Base-by-base conservation (phyloP, 2,888 invertebrate species). In the Phragmatobia fuliginosa region DNA sequence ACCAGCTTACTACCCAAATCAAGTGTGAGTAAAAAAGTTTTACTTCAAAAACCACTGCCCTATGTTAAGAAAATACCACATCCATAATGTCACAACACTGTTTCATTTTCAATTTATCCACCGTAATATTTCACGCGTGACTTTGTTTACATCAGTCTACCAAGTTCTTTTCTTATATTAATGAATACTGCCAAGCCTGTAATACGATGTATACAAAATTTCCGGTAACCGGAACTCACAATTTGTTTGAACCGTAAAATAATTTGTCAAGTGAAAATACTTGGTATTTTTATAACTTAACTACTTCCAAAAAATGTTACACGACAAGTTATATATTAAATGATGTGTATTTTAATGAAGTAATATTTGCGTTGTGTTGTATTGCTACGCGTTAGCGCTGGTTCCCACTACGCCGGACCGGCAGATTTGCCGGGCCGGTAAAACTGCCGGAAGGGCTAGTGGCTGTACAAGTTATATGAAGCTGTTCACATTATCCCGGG, bases 211-310 rank as follows among this genome's bases (percentile, higher is more conserved):
- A 66, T 66, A 45, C 25, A 59, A 21, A 52, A 52, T 62, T 49
- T 67, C 61, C 67, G 45, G 38, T 67, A 21, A 52, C 61, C 60
- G 67, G 67, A 52, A 62, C 61, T 38, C 2, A 61, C 62, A 52
- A 67, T 67, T 67, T 67, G 67, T 67, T 36, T 2, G 10, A 7
- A 61, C 58, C 62, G 16, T 67, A 67, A 62, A 62, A 45, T 49
- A 62, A 28, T 62, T 18, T 11, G 60, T 18, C 3, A 45, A 8
- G 2, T 33, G 18, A 59, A 31, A 31, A 59, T 66, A 32, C 33
- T 25, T 31, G 18, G 32, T 45, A n/a, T 38, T 31, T 66, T 66
- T 28, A 45, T 66, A 33, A 11, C 33, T 64, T 28, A 64, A 63
- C 49, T 31, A 33, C 32, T 32, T 32, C 45, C 31, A 41, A 32